Evolutionary conservation across 2,797 vertebrate genomes (phyloP).

Genomic region (Ciconia nigra): DNA sequence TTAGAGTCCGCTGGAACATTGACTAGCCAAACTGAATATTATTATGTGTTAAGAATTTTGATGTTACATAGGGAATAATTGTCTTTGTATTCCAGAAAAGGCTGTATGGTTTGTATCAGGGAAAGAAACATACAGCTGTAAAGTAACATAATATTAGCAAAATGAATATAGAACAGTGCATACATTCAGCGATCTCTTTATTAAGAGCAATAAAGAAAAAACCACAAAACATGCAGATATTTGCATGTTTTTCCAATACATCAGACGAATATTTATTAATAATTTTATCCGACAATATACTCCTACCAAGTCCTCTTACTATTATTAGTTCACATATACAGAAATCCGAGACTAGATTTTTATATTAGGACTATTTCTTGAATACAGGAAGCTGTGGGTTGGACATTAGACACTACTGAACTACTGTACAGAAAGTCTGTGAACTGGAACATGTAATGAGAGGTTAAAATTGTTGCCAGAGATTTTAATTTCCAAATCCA

Average conservation of each 20-base stretch:
- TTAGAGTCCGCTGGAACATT: background rate
- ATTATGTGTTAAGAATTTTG: background rate
- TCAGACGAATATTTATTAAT: background rate
- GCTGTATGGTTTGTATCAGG: background rate
- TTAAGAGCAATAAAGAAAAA: background rate
- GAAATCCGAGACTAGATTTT: background rate
- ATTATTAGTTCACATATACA: background rate
- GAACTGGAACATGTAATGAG: background rate
- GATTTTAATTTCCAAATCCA: background rate
- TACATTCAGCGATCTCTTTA: background rate
- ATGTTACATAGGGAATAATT: background rate
- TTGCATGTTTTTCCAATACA: background rate
- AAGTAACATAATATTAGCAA: background rate
- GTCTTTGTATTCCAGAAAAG: background rate
- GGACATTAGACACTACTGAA: background rate
- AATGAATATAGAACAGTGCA: rapidly evolving
- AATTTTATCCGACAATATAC: background rate
- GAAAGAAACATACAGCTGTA: background rate
- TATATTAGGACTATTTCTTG: background rate
- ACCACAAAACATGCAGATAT: background rate
- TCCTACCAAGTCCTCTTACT: background rate
- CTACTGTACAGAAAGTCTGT: background rate
- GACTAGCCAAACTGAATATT: background rate
- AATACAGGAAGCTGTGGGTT: background rate
- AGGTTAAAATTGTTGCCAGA: background rate